phyloP scores from a whole-genome alignment of 2,888 invertebrate species.

The Netelia melanura region DNA sequence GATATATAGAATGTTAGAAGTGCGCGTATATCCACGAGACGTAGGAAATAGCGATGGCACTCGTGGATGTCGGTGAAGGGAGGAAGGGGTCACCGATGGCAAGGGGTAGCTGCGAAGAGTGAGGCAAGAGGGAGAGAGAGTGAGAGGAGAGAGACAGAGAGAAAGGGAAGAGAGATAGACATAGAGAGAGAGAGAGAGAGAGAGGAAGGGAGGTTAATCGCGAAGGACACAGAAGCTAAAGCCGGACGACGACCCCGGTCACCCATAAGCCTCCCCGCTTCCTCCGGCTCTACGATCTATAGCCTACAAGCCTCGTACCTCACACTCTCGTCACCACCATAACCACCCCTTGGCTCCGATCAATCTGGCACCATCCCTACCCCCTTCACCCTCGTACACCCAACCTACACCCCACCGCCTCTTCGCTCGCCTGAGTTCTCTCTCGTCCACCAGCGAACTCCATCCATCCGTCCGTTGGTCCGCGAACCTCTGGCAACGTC shows the following conservation, averaged over 20 bases:
- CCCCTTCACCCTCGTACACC: constrained; percentile 62
- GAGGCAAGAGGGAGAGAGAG: constrained; percentile 41
- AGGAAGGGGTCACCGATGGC: constrained; percentile 33
- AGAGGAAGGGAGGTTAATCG: constrained; percentile 65
- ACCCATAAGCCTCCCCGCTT: constrained; percentile 75
- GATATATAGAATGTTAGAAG: constrained; percentile 47
- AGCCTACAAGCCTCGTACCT: constrained; percentile 70
- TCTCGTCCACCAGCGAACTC: constrained; percentile 64
- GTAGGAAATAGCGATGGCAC: constrained; percentile 48
- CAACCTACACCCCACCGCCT: not conserved
- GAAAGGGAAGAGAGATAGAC: constrained; percentile 21
- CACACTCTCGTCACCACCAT: constrained; percentile 74
- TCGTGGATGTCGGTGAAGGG: constrained; percentile 41
- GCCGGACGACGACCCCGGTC: constrained; percentile 78
- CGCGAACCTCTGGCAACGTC: constrained; percentile 66
- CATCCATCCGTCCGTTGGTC: constrained; percentile 65
- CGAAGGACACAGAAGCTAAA: constrained; percentile 73
- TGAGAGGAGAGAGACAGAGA: constrained; percentile 34
- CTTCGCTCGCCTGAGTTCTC: constrained; percentile 42
- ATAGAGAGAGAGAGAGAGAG: constrained; percentile 62
- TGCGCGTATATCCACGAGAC: constrained; percentile 39
- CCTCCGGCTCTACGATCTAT: constrained; percentile 52
- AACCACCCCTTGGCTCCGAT: constrained; percentile 77
- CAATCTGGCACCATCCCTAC: constrained; percentile 78
- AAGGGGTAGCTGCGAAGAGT: constrained; percentile 3